Evolutionary conservation across 2,888 invertebrate species (phyloP), one percentile per base, ranked within the genome.

Genomic region (Catocala nupta): DNA sequence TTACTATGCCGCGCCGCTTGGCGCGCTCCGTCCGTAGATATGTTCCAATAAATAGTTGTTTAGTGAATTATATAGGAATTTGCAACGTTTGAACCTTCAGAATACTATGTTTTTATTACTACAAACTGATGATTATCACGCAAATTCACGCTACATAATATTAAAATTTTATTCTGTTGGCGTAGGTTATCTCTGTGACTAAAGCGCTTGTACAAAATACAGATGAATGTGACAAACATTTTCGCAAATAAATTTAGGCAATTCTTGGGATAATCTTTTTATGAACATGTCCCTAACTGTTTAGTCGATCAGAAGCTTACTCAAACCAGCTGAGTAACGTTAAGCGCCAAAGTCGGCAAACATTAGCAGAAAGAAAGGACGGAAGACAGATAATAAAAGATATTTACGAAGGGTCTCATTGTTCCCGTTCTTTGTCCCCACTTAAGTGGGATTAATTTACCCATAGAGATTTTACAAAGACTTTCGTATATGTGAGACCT

Each of bases 361-460:
- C 74, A 81, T 76, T 70, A 68, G 60, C 57, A 71, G 65, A 56
- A 68, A 74, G 67, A 67, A 69, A 56, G 81, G 78, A 81, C 82
- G 74, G 72, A 75, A 73, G 73, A 67, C 71, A 72, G 77, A 82
- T 81, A 81, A 83, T 85, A 86, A 84, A 83, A 81, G 84, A 83
- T 86, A 84, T 86, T 88, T 86, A 83, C 84, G 63, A 80, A 83
- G 80, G 77, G 71, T 70, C 66, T 77, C 77, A 85, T 87, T 88
- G 86, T 87, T 77, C 75, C 75, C 64, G 72, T 70, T 77, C 81
- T 79, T 84, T 84, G 85, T 86, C 75, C 78, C 68, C 64, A 68
- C 80, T 83, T 71, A 64, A 78, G 77, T 71, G 65, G 78, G 79
- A 77, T 80, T 78, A 71, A 81, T 83, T 81, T 84, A 78, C 76